These are phyloP conservation scores for Cheilosia impressa DNA, from an alignment of 2,888 invertebrate genomes.

Conservation along the genomic window DNA sequence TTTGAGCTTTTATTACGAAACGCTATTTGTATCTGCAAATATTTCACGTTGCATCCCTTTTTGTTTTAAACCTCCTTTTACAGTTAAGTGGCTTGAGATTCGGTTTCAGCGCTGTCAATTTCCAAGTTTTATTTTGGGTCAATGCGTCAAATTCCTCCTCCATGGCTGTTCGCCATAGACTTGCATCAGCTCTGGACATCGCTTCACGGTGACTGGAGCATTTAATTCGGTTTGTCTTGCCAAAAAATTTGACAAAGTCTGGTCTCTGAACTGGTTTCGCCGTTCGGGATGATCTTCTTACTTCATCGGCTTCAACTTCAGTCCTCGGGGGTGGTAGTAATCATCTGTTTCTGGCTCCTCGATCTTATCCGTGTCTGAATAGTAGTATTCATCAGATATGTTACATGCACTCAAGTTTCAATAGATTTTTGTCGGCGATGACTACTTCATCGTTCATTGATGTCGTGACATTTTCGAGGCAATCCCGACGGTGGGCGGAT, in stretches of 20 bases:
- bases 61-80: too few species aligned
- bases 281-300: background rate
- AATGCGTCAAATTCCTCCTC: too few species aligned
- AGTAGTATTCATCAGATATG: background rate
- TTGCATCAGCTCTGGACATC: too few species aligned
- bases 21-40: too few species aligned
- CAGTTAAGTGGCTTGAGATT: too few species aligned
- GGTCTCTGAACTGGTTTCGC: background rate
- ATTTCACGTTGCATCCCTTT: too few species aligned
- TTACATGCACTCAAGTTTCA: constrained; percentile 14
- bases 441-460: constrained; percentile 18
- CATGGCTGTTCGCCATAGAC: too few species aligned
- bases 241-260: background rate
- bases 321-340: background rate
- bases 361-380: too few species aligned
- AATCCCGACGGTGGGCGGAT: constrained; percentile 37
- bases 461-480: constrained; percentile 8
- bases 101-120: too few species aligned
- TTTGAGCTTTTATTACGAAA: too few species aligned
- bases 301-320: background rate
- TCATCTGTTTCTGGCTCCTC: too few species aligned
- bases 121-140: too few species aligned
- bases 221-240: background rate
- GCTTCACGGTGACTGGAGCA: constrained; percentile 1
- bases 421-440: constrained; percentile 17